These are phyloP conservation scores for Zaprionus inermis DNA, from an alignment of 1,140 invertebrate genomes.

Conservation along the genomic window DNA sequence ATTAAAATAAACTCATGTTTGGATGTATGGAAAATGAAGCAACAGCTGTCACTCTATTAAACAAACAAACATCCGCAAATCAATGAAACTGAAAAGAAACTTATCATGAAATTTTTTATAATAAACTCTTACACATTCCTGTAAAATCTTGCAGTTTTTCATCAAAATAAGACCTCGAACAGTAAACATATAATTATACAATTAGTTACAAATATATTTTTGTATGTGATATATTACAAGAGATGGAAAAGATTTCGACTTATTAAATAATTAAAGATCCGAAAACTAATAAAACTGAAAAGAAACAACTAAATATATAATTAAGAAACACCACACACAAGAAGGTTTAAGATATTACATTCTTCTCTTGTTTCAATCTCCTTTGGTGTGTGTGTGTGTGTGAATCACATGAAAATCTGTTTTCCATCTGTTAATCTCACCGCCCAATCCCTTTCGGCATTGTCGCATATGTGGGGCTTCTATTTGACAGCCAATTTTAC, in stretches of 20 bases:
- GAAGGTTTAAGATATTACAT: not conserved
- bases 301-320: not conserved
- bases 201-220: too few species aligned
- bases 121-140: not conserved
- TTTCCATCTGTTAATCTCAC: not conserved
- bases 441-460: slow-evolving; percentile 28
- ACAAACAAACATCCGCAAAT: not conserved
- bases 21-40: too few species aligned
- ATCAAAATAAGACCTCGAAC: too few species aligned
- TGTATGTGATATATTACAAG: too few species aligned
- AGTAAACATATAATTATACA: too few species aligned
- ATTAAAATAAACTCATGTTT: too few species aligned
- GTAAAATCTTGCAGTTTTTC: too few species aligned
- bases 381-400: not conserved
- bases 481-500: slow-evolving; percentile 50
- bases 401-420: slow-evolving; percentile 18
- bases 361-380: not conserved
- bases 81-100: not conserved
- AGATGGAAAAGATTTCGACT: too few species aligned
- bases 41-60: not conserved
- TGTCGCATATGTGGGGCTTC: slow-evolving; percentile 31
- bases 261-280: not conserved
- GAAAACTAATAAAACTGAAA: not conserved
- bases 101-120: not conserved
- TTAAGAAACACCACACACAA: not conserved